phyloP scores from a whole-genome alignment of 2,113 vertebrate genomes.

The Rhinoderma darwinii region DNA sequence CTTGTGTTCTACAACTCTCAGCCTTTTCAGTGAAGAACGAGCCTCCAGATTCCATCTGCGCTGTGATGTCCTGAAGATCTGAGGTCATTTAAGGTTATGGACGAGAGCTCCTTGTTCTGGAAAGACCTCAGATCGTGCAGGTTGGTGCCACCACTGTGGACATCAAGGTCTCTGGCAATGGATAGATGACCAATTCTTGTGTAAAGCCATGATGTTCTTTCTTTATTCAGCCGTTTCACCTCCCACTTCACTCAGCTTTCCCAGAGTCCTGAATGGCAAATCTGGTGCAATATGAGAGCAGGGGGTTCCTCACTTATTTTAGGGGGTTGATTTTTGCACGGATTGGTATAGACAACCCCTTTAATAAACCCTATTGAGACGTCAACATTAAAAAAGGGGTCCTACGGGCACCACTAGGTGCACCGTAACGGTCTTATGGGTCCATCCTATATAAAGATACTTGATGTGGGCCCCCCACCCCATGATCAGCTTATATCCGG shows the following conservation, averaged over 20 bases:
- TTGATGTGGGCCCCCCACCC: too few relatives aligned
- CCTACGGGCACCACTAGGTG: too few relatives aligned
- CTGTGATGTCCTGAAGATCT: background rate
- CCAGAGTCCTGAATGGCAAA: background rate
- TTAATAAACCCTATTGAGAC: too few relatives aligned
- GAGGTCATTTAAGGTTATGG: background rate
- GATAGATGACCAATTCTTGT: background rate
- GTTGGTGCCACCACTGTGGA: background rate
- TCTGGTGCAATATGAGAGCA: background rate
- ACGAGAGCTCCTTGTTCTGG: background rate
- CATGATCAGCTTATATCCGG: too few relatives aligned
- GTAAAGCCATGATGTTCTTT: background rate
- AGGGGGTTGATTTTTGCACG: too few relatives aligned
- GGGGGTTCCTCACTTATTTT: too few relatives aligned
- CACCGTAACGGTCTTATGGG: too few relatives aligned
- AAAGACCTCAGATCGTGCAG: background rate
- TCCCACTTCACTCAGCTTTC: background rate
- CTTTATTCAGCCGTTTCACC: background rate
- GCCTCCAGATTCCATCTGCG: background rate
- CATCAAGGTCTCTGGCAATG: too few relatives aligned
- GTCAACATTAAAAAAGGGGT: too few relatives aligned
- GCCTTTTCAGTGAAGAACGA: too few relatives aligned
- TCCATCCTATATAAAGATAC: too few relatives aligned
- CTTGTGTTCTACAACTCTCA: background rate
- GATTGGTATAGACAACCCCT: too few relatives aligned